Evolutionary conservation across 92 coral and sea anemone genomes (phyloP).

Genomic region (Phenganax marumi): DNA sequence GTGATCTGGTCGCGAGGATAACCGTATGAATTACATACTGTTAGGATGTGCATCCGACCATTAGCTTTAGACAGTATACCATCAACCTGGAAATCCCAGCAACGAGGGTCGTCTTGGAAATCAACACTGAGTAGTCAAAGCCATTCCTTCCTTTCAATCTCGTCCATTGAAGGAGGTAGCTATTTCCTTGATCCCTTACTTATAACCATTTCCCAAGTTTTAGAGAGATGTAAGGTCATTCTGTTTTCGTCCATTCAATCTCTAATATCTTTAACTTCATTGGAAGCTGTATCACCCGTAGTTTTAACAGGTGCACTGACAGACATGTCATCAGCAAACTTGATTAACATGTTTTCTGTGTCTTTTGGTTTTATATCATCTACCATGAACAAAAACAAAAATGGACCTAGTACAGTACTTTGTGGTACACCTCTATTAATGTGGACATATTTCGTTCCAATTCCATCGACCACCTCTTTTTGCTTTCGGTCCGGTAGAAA

Average conservation of each 20-base stretch:
- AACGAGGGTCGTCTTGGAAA: background rate
- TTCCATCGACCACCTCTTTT: conserved; percentile 45
- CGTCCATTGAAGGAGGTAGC: background rate
- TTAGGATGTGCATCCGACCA: no score
- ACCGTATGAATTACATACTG: no score
- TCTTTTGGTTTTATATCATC: conserved; percentile 37
- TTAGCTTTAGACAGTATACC: no score
- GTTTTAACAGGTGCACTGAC: conserved; percentile 9
- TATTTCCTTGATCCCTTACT: no score
- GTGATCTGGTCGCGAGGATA: no score
- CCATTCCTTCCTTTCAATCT: background rate
- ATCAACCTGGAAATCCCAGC: background rate
- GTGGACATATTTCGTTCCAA: conserved; percentile 20
- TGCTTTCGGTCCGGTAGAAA: conserved; percentile 43
- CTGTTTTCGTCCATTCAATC: conserved; percentile 14
- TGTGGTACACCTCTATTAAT: background rate
- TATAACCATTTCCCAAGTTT: conserved; percentile 37
- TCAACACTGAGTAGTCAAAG: background rate
- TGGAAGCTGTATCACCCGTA: conserved; percentile 13
- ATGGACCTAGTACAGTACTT: conserved; percentile 47
- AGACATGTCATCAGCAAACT: conserved; percentile 38
- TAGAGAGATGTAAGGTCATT: background rate
- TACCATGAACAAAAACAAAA: conserved; percentile 46
- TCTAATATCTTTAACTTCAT: conserved; percentile 24
- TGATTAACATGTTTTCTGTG: background rate